Percentiles rank a stretch among this genome's conserved stretches.
These are phyloP conservation scores for Drosophila falleni DNA, from an alignment of 2,888 invertebrate species.

Conservation along the genomic window DNA sequence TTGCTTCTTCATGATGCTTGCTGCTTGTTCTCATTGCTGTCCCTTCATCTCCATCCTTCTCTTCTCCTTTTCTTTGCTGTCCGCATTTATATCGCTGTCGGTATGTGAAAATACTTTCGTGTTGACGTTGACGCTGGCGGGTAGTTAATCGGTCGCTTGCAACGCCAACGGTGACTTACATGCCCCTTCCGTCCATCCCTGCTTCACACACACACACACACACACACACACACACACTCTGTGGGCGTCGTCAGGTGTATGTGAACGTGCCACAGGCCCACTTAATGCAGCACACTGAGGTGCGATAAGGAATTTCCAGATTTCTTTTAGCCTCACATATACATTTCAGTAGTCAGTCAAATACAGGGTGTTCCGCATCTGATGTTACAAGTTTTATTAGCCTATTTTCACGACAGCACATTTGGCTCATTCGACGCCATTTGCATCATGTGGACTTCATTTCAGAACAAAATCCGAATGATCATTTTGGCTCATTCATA, in stretches of 20 bases:
- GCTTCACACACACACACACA: not conserved
- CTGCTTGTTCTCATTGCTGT: conserved; percentile 2
- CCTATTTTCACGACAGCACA: too few species aligned
- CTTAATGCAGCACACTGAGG: conserved; percentile 74
- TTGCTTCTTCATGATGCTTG: conserved; percentile 31
- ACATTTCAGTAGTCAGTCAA: conserved; percentile 45
- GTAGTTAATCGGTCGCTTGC: conserved; percentile 75
- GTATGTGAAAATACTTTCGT: conserved; percentile 73
- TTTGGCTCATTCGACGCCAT: too few species aligned
- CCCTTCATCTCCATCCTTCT: not conserved
- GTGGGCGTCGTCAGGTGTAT: conserved; percentile 49
- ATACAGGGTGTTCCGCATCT: conserved; percentile 54
- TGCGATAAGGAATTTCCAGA: conserved; percentile 78
- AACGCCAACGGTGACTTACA: conserved; percentile 57
- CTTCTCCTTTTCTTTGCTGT: not conserved
- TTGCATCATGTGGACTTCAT: too few species aligned
- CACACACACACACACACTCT: not conserved
- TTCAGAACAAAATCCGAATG: too few species aligned
- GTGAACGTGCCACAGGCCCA: conserved; percentile 72
- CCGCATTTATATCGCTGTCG: conserved; percentile 61
- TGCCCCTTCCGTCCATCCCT: not conserved
- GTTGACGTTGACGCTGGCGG: conserved; percentile 66
- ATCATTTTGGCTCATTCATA: too few species aligned
- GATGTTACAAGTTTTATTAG: not conserved
- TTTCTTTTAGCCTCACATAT: conserved; percentile 63